phyloP scores from a whole-genome alignment of 1,140 invertebrate genomes.

The Nephila pilipes region DNA sequence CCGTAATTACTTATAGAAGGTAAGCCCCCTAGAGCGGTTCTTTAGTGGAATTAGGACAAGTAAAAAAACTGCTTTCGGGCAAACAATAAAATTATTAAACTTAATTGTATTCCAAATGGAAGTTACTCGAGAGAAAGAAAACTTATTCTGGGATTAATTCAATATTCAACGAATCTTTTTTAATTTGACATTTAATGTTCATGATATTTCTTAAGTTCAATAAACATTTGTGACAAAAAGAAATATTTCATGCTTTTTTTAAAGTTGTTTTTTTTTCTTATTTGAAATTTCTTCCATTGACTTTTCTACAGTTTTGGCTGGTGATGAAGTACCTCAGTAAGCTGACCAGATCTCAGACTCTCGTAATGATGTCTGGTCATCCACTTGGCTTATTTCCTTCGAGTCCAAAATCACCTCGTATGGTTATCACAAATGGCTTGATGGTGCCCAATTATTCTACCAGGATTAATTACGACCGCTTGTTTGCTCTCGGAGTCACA shows the following conservation, averaged over 20 bases:
- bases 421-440: constrained; percentile 88
- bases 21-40: too few species aligned
- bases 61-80: too few species aligned
- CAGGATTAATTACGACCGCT: constrained; percentile 82
- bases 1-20: too few species aligned
- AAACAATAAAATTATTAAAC: background rate
- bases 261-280: background rate
- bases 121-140: too few species aligned
- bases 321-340: constrained; percentile 85
- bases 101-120: too few species aligned
- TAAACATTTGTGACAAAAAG: too few species aligned
- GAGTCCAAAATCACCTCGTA: constrained; percentile 82
- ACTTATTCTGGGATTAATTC: too few species aligned
- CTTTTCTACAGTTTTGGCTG: constrained; percentile 84
- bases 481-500: constrained; percentile 86
- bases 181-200: too few species aligned
- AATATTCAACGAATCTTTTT: too few species aligned
- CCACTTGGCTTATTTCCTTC: constrained; percentile 86
- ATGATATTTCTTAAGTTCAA: too few species aligned
- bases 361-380: constrained; percentile 87
- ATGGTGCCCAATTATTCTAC: constrained; percentile 87
- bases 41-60: too few species aligned
- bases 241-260: too few species aligned
- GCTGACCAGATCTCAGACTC: constrained; percentile 85
- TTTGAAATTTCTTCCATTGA: background rate